phyloP scores from a whole-genome alignment of 1,140 invertebrate genomes.

The Leptinotarsa undecemlineata region DNA sequence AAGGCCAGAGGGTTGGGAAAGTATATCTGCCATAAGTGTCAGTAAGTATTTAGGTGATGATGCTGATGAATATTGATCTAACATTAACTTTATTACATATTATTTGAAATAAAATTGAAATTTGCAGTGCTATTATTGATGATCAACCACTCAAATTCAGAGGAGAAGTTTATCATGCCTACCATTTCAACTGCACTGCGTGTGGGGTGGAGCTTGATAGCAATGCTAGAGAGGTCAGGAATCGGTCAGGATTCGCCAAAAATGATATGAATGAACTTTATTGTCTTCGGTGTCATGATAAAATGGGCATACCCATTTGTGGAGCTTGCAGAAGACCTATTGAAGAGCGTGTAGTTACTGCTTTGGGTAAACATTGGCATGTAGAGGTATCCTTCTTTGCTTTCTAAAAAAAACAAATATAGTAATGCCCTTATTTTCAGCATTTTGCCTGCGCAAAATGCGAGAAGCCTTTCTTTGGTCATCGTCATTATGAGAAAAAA shows the following conservation, averaged over 20 bases:
- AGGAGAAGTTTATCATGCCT: conserved; percentile 97
- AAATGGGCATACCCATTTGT: conserved; percentile 98
- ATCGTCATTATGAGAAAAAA: conserved; percentile 98
- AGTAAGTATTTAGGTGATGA: conserved; percentile 67
- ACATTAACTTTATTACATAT: not conserved
- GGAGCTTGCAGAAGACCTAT: conserved; percentile 95
- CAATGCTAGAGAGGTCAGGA: conserved; percentile 93
- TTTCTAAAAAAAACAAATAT: too few species aligned
- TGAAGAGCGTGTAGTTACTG: conserved; percentile 95
- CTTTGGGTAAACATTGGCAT: conserved; percentile 99
- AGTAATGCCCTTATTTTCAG: conserved; percentile 54
- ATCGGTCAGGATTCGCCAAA: conserved; percentile 83
- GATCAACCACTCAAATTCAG: conserved; percentile 94
- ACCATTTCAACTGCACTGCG: conserved; percentile 97
- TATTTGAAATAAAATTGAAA: conserved; percentile 8
- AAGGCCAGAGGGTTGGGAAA: conserved; percentile 95
- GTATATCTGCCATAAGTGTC: conserved; percentile 98
- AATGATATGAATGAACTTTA: conserved; percentile 96
- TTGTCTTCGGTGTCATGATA: conserved; percentile 97
- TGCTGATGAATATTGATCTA: too few species aligned
- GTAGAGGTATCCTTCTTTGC: conserved; percentile 71
- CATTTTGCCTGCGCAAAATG: conserved; percentile 99
- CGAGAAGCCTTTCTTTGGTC: conserved; percentile 98
- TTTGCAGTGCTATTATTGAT: conserved; percentile 87
- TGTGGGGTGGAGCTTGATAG: conserved; percentile 86